phyloP scores from a whole-genome alignment of 2,113 vertebrate species.

The Nycticorax nycticorax region DNA sequence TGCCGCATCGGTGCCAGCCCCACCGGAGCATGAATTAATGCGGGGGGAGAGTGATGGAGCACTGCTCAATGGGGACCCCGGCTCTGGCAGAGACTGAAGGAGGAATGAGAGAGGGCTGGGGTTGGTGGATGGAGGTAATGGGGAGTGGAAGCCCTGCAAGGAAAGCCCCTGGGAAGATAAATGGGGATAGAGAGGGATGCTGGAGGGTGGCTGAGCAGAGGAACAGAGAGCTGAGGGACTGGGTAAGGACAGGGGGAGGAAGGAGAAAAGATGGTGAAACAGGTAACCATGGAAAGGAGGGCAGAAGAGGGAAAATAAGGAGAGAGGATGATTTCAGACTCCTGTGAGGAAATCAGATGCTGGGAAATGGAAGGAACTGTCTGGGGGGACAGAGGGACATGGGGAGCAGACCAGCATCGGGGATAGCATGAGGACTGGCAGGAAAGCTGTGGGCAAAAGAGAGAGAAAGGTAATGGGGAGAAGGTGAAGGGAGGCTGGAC shows the following conservation, averaged over 20 bases:
- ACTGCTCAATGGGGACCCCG: neutral
- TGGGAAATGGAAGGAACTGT: neutral
- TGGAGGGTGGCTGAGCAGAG: neutral
- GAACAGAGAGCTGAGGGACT: neutral
- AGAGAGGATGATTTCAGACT: neutral
- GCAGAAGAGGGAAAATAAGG: neutral
- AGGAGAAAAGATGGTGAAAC: neutral
- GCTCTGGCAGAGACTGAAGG: neutral
- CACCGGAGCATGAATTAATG: neutral
- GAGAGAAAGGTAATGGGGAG: neutral
- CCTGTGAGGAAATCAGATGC: neutral
- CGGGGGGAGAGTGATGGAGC: neutral
- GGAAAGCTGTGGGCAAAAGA: neutral
- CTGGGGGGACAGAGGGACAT: accelerated
- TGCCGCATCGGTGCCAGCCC: neutral
- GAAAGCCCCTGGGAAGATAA: neutral
- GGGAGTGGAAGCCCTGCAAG: accelerated
- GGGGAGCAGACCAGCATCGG: accelerated
- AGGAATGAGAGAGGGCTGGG: neutral
- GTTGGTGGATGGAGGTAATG: neutral
- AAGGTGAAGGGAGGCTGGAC: neutral
- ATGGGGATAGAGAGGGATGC: neutral
- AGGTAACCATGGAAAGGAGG: neutral
- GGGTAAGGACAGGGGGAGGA: accelerated
- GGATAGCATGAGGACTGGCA: neutral